Evolutionary conservation across 2,797 vertebrate species (phyloP), one percentile per base, ranked within the genome.

Genomic region (Todus mexicanus): DNA sequence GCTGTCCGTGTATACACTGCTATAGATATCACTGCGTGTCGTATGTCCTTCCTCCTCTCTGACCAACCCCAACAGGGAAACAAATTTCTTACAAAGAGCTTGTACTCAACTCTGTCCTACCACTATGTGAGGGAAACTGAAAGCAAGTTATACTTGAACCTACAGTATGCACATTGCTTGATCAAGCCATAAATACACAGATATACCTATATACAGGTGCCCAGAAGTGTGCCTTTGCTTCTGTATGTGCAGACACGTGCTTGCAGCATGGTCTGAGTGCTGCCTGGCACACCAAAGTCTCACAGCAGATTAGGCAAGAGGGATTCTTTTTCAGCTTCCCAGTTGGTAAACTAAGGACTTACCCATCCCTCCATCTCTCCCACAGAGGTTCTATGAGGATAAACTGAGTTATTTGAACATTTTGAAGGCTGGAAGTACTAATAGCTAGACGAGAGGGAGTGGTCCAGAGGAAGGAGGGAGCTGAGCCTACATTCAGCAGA

Each of bases 321-420:
- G 33, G 69, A 53, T 76, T 89, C 42, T 56, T 86, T 74, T 87
- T 74, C 82, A 57, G 35, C 40, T 82, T 91, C 56, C 48, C 59
- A 60, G 16, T 2, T 33, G 7, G 33, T 60, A 91, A 94, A 60
- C 33, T 81, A 63, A 91, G 81, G 84, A 80, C 85, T 92, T 79
- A 68, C n/a, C 59, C 42, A 63, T n/a, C 54, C 48, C n/a, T 89
- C 40, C 38, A 78, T 65, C 15, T 57, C 11, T 92, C 38, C 56
- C 69, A 72, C 50, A 83, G 69, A 88, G 87, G 91, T 91, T 72
- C 75, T 94, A 15, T 57, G 66, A 93, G 92, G 87, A 94, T 79
- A 93, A 75, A 26, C 14, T 15, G 50, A 63, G 69, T 47, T 90
- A 82, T 82, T 83, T 84, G 90, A 76, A 71, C 54, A 21, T 91